These are phyloP conservation scores for Cantharis nigra DNA, from an alignment of 2,888 invertebrate genomes.

Conservation along the genomic window DNA sequence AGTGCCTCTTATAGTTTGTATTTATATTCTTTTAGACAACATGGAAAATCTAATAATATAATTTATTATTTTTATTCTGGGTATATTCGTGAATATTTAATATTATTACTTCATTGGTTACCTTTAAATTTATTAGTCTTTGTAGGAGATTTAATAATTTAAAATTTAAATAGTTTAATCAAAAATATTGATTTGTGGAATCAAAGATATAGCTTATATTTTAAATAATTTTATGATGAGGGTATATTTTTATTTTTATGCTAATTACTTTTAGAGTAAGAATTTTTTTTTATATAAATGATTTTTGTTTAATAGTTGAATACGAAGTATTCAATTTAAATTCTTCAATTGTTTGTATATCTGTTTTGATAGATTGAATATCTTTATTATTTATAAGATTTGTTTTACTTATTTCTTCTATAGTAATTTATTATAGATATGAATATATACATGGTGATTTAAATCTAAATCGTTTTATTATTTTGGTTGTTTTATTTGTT, in stretches of 20 bases:
- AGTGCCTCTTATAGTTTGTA: constrained; percentile 60
- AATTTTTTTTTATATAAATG: constrained; percentile 51
- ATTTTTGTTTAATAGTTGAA: constrained; percentile 61
- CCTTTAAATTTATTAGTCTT: constrained; percentile 67
- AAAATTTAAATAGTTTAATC: constrained; percentile 67
- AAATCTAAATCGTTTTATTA: too few species aligned
- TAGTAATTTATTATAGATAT: too few species aligned
- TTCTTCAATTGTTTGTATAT: too few species aligned
- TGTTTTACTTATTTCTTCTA: too few species aligned
- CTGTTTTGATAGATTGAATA: too few species aligned
- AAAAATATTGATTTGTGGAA: constrained; percentile 69
- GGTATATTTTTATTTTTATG: constrained; percentile 59
- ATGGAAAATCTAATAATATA: constrained; percentile 61
- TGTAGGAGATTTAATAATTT: constrained; percentile 55
- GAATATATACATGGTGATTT: too few species aligned
- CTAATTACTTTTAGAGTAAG: constrained; percentile 49
- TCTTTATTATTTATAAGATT: too few species aligned
- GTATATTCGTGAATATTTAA: constrained; percentile 62
- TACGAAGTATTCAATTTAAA: constrained; percentile 55
- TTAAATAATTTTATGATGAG: constrained; percentile 58
- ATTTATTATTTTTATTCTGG: constrained; percentile 59
- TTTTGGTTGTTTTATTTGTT: too few species aligned
- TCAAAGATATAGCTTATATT: constrained; percentile 62
- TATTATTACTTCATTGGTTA: constrained; percentile 66
- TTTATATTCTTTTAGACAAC: constrained; percentile 67